Evolutionary conservation across 2,113 vertebrate species (phyloP), one percentile per base, ranked within the genome.

Genomic region (Lichenostomus cassidix): DNA sequence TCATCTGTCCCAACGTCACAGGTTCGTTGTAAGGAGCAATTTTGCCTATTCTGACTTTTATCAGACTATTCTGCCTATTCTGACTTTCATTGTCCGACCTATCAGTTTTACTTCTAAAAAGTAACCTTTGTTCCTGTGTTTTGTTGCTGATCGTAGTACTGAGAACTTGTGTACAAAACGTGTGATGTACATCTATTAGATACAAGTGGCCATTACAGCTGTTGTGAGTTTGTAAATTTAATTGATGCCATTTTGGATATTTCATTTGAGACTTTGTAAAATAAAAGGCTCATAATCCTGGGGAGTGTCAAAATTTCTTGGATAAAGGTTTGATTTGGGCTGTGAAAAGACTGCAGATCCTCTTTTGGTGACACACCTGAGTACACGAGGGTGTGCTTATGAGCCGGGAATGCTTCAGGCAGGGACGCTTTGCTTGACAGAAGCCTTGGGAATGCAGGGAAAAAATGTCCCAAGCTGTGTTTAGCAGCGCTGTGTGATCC

Each of bases 381-480:
- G 49, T 10, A 25, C 1, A 0, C 1, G 29, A 4, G 4, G 10
- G 18, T 3, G 7, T 14, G 10, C 46, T 53, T 7, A 10, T 20
- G 67, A 33, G 18, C 0, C 5, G 7, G 35, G 52, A n/a, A 18
- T 0, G 2, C 7, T 47, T 19, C 27, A 21, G 65, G 41, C 14
- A 35, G 47, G n/a, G 29, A 24, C 18, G 3, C 8, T 17, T 19
- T 25, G 15, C 20, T n/a, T 5, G 37, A 2, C 11, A 27, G 13
- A 5, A 78, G 9, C 9, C 1, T 11, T 14, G 47, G 0, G 4
- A 35, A 55, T 2, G 28, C 24, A 59, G 29, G 9, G 18, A 4
- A 4, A 18, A 6, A 0, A 12, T 10, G 11, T 24, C 37, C 6
- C 12, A 7, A n/a, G 11, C 2, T 0, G 2, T 2, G 16, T 14